Conservation (phyloP, 2,113 vertebrate genomes). For the Epinephelus cyanopodus region DNA sequence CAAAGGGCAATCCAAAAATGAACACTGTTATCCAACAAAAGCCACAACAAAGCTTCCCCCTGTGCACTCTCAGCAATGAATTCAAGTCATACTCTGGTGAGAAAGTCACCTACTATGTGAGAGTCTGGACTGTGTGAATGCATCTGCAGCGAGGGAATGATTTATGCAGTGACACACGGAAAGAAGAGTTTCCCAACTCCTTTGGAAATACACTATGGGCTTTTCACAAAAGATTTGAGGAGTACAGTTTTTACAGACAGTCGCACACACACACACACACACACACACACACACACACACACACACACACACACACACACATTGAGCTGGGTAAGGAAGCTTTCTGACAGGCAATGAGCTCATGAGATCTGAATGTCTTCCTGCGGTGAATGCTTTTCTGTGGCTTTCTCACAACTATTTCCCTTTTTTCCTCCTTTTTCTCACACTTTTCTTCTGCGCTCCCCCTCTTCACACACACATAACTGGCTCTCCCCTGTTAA, state of each 20-base stretch:
- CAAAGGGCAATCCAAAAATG: constrained; percentile 42
- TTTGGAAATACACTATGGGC: constrained; percentile 54
- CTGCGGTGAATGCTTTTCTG: constrained; percentile 70
- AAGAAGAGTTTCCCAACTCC: constrained; percentile 50
- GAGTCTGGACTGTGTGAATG: constrained; percentile 22
- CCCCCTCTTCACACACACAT: background rate
- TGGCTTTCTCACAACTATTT: constrained; percentile 59
- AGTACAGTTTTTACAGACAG: constrained; percentile 51
- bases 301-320: constrained; percentile 28
- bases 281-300: constrained; percentile 6
- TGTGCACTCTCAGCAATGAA: constrained; percentile 24
- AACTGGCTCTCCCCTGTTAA: constrained; percentile 2
- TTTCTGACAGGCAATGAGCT: constrained; percentile 78
- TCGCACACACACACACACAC: background rate
- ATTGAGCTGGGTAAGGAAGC: constrained; percentile 45
- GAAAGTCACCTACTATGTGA: constrained; percentile 13
- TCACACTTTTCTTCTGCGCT: constrained; percentile 31
- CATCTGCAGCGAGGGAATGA: constrained; percentile 34
- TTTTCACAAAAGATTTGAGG: constrained; percentile 52
- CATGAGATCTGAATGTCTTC: constrained; percentile 80
- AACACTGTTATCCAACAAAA: constrained; percentile 30
- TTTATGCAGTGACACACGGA: constrained; percentile 45
- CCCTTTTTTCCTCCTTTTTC: constrained; percentile 11
- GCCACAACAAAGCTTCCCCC: constrained; percentile 39
- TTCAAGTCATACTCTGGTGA: constrained; percentile 40